Conservation (phyloP, 30 jellyfish, hydroid and myxozoan genomes). For the Haliclystus octoradiatus region DNA sequence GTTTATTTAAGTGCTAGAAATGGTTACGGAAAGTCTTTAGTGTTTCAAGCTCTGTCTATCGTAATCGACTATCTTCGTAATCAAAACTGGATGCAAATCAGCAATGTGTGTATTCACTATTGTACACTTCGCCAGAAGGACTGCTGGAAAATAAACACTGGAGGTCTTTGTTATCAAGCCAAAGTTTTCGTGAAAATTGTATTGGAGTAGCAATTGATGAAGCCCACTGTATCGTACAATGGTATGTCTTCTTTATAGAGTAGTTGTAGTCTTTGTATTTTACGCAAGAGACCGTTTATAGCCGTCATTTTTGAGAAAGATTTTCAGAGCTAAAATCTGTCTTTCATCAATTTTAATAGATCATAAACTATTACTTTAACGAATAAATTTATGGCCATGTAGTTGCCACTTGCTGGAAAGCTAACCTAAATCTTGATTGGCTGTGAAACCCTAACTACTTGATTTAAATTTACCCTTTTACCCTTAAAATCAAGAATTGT, state of each 20-base stretch:
- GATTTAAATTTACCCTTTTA: too few species aligned
- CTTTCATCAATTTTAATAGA: too few species aligned
- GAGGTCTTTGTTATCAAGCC: slow-evolving; percentile 15
- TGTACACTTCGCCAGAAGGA: slow-evolving; percentile 34
- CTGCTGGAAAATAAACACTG: slow-evolving; percentile 9
- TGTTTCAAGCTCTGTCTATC: slow-evolving; percentile 20
- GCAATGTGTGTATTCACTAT: slow-evolving; percentile 16
- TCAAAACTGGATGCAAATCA: slow-evolving; percentile 6
- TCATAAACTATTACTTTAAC: too few species aligned
- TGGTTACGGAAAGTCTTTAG: slow-evolving; percentile 17
- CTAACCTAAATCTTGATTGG: too few species aligned
- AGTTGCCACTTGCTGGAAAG: too few species aligned
- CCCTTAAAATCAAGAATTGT: too few species aligned
- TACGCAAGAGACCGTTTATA: background rate
- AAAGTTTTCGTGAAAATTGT: slow-evolving; percentile 10
- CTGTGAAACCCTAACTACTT: too few species aligned
- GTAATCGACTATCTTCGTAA: background rate
- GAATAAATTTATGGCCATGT: too few species aligned
- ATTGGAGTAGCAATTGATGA: slow-evolving; percentile 22
- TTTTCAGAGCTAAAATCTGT: too few species aligned
- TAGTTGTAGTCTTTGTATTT: background rate
- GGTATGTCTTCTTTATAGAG: slow-evolving; percentile 6
- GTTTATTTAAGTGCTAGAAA: slow-evolving; percentile 18
- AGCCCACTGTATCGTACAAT: slow-evolving; percentile 44
- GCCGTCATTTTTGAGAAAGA: too few species aligned